phyloP scores from a whole-genome alignment of 2,113 vertebrate species.

The Dipodomys stephensi region DNA sequence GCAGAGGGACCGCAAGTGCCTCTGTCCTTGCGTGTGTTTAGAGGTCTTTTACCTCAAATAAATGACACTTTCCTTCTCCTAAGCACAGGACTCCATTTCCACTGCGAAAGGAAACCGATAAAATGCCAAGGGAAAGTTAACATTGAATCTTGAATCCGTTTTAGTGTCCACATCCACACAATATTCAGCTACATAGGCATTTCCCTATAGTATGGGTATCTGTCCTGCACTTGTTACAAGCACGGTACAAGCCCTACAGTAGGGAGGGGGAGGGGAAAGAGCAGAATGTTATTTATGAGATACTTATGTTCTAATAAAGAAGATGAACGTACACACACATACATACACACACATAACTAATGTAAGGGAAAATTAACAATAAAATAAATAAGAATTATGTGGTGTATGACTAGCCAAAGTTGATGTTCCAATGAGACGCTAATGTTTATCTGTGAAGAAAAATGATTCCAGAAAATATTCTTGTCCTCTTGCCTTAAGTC shows the following conservation, averaged over 20 bases:
- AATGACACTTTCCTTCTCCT: no score
- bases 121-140: background rate
- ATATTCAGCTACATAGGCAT: no score
- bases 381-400: background rate
- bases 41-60: background rate
- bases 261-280: no score
- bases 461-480: background rate
- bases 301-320: background rate
- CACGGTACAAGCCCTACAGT: background rate
- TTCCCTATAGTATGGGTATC: background rate
- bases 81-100: background rate
- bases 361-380: background rate
- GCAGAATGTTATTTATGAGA: background rate
- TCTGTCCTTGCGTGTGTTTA: background rate
- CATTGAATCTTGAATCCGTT: background rate
- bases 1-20: background rate
- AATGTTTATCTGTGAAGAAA: background rate
- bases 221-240: background rate
- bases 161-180: accelerated
- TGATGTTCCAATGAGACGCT: background rate
- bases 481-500: background rate
- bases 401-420: background rate
- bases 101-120: background rate
- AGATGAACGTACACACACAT: background rate
- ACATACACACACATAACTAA: background rate